Evolutionary conservation across 2,113 vertebrate species (phyloP), one percentile per base, ranked within the genome.

Genomic region (Dromiciops gliroides): DNA sequence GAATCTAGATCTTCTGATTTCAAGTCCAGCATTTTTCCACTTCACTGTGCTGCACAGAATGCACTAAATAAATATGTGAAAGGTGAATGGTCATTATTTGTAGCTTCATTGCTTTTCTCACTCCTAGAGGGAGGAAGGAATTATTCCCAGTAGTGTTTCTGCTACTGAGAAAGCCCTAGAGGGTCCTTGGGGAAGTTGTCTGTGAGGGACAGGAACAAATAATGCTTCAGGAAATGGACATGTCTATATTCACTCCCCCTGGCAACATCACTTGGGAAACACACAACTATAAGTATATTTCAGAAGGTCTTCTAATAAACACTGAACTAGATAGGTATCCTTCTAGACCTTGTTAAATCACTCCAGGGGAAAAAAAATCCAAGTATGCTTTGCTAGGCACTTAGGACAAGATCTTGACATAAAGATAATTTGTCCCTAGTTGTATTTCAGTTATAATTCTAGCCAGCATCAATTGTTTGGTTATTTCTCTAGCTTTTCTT

Each of bases 21-120:
- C n/a, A 44, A 44, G n/a, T 44, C n/a, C 19, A 22, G 7, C n/a
- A 83, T 44, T 83, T 44, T 44, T 83, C 6, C 67, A 83, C 19
- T 44, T 44, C 37, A 83, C 19, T n/a, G 44, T 83, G n/a, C 37
- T 83, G 67, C n/a, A 83, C 44, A 23, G 67, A 83, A 44, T 44
- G 19, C 67, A 8, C 37, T 83, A 83, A 22, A 23, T 44, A 83
- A 83, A 83, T 23, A 19, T 83, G 67, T 8, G 67, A 23, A 83
- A 83, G 23, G 19, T 83, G n/a, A 83, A 83, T 19, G 44, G 67
- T 44, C 44, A 23, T 8, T 31, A 47, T 89, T 93, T 96, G 52
- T 90, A 89, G 3, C 48, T 94, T 89, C 91, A 56, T 94, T 88
- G 90, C 14, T 75, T 95, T 9, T 44, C 92, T 88, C 37, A 89